Evolutionary conservation across 2,888 invertebrate species (phyloP).

Genomic region (Ferrisia virgata): DNA sequence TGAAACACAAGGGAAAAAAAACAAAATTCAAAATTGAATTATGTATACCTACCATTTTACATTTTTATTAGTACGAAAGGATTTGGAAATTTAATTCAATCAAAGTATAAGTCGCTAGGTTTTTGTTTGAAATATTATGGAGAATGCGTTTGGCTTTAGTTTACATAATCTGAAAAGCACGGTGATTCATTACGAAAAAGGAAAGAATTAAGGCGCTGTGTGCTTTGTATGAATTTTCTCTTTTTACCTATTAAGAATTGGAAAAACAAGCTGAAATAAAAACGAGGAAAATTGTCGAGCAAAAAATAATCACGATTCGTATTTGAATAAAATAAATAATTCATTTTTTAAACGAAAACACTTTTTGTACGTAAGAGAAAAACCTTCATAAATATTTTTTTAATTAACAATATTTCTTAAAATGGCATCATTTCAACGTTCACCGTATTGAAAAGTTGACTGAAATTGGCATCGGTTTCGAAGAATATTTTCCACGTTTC

Average conservation of each 20-base stretch:
- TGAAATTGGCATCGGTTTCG: background rate
- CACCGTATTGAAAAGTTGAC: background rate
- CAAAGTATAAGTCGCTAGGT: slow-evolving; percentile 17
- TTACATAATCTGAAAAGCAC: slow-evolving; percentile 10
- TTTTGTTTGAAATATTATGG: slow-evolving; percentile 14
- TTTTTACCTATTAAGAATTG: slow-evolving; percentile 7
- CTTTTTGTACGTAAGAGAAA: background rate
- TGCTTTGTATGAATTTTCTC: slow-evolving; percentile 5
- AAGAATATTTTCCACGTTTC: background rate
- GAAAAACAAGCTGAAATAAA: slow-evolving; percentile 17
- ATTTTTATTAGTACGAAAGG: slow-evolving; percentile 3
- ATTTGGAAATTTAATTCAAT: slow-evolving; percentile 14
- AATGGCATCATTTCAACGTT: background rate
- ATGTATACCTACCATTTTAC: background rate
- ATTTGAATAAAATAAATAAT: slow-evolving; percentile 14
- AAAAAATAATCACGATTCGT: slow-evolving; percentile 5
- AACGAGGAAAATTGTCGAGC: slow-evolving; percentile 5
- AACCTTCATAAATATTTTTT: slow-evolving; percentile 1
- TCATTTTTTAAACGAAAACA: background rate
- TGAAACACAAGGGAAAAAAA: background rate
- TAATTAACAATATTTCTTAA: background rate
- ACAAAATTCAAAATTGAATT: background rate
- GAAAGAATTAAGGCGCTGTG: background rate
- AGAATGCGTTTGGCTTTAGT: slow-evolving; percentile 9
- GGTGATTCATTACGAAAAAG: background rate